phyloP scores from a whole-genome alignment of 2,797 vertebrate genomes.

The Cirrhinus molitorella region DNA sequence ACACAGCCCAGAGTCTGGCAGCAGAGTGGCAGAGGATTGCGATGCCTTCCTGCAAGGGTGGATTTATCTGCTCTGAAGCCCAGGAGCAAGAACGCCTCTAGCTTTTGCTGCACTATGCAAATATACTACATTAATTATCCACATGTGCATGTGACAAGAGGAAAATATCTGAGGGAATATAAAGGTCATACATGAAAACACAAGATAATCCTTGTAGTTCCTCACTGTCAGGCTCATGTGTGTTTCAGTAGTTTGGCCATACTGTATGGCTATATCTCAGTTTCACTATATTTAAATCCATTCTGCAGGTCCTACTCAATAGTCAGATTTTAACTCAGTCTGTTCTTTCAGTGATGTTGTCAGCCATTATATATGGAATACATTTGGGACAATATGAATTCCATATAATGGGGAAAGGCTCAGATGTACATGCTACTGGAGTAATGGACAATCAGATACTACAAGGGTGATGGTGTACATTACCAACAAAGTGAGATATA shows the following conservation, averaged over 20 bases:
- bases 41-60: conserved; percentile 40
- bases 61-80: background rate
- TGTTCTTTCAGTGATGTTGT: background rate
- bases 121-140: conserved; percentile 5
- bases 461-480: background rate
- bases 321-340: background rate
- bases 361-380: background rate
- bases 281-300: background rate
- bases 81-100: background rate
- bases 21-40: background rate
- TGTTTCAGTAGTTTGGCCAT: background rate
- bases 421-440: background rate
- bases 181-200: conserved; percentile 33
- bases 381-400: background rate
- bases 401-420: background rate
- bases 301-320: background rate
- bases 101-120: conserved; percentile 29
- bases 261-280: background rate
- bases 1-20: conserved; percentile 64
- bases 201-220: background rate
- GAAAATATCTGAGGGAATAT: conserved; percentile 6
- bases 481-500: conserved; percentile 11
- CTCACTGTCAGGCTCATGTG: background rate
- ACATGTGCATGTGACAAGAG: conserved; percentile 2
- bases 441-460: background rate